Evolutionary conservation across 1,140 invertebrate genomes (phyloP), one percentile per base, ranked within the genome.

Genomic region (Akabosia matsudoensis): DNA sequence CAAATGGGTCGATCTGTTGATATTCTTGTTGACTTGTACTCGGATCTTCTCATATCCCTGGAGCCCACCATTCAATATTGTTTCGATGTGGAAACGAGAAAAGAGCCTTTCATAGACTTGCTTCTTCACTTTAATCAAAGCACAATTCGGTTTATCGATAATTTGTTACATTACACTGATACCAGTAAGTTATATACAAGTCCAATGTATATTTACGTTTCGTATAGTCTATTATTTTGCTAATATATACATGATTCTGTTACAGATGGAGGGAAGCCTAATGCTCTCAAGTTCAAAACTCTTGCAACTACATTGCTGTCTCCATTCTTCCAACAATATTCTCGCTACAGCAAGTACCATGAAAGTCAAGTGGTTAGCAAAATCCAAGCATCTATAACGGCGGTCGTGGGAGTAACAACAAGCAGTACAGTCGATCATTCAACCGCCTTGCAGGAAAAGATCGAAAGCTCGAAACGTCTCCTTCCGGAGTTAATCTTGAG

Each of bases 21-120:
- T 54, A 78, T 81, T n/a, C 72, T 81, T 16, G 52, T 79, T 24
- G 78, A 79, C 16, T 52, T 81, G 30, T 79, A 81, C 33, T 74
- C 74, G 1, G 80, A 81, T 18, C 73, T 79, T 0, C 22, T 81
- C 2, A 31, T 70, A 16, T 67, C 75, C 13, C 56, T 81, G 54
- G 80, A 81, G 24, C 80, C 80, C 1, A 78, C 78, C 18, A 28
- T 79, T 2, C 75, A 78, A 74, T 81, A 78, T 67, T 79, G 76
- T 54, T 81, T 81, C 70, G 80, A 81, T 10, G 74, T 77, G 1
- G 80, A 79, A 70, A 75, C 77, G 0, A 79, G 79, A 34, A 81
- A 81, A 37, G 67, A 76, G 22, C 74, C 78, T 2, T 81, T 79
- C 45, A 70, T 81, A 70, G 80, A 81, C 24, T 34, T 79, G 22